Conservation (phyloP, 2,888 invertebrate genomes). For the Clivina fossor region DNA sequence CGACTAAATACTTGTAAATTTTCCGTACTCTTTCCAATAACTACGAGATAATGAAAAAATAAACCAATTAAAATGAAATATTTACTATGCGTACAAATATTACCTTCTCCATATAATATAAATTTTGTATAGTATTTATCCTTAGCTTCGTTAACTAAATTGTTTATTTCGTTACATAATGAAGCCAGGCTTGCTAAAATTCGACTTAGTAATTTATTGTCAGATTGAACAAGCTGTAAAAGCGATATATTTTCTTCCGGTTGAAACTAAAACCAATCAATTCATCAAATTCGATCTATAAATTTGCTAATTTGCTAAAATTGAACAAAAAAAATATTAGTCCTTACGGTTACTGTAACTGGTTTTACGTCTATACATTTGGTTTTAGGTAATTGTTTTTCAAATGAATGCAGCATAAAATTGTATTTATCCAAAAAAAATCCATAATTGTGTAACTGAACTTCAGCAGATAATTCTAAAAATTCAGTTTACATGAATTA, state of each 20-base stretch:
- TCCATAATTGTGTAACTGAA: constrained; percentile 58
- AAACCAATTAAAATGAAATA: not conserved
- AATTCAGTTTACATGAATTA: constrained; percentile 33
- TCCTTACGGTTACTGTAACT: constrained; percentile 43
- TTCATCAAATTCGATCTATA: constrained; percentile 48
- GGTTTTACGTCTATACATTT: constrained; percentile 41
- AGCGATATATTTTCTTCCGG: constrained; percentile 67
- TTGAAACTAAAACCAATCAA: constrained; percentile 48
- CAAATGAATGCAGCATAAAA: constrained; percentile 46
- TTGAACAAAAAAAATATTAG: too few relatives aligned
- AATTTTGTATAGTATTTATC: constrained; percentile 64
- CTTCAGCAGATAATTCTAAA: constrained; percentile 58
- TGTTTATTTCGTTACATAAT: constrained; percentile 74
- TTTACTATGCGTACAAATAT: constrained; percentile 42
- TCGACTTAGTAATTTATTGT: constrained; percentile 79
- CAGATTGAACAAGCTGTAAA: constrained; percentile 74
- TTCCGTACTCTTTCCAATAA: constrained; percentile 41
- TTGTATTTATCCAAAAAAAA: constrained; percentile 56
- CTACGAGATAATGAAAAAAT: not conserved
- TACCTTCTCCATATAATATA: constrained; percentile 69
- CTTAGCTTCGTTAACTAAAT: constrained; percentile 67
- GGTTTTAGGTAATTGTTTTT: constrained; percentile 46
- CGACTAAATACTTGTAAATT: constrained; percentile 53
- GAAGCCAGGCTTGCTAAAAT: constrained; percentile 77
- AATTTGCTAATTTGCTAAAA: constrained; percentile 41